A percentile compares a stretch with the other conserved stretches of the same genome.
phyloP scores from a whole-genome alignment of 2,888 invertebrate species.

The Heliconius sara region DNA sequence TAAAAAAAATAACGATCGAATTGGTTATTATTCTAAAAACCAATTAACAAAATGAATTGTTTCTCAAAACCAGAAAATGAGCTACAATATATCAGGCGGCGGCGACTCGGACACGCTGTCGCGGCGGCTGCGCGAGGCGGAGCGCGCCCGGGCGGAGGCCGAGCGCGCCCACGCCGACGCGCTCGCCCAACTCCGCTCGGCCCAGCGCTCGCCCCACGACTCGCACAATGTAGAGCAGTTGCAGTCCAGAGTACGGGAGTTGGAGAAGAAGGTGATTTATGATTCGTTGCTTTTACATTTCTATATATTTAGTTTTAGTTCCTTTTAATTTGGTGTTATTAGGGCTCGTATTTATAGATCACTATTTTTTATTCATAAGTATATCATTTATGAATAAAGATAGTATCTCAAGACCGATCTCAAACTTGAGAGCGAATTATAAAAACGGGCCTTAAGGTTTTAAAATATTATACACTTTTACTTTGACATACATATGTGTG shows the following conservation, averaged over 20 bases:
- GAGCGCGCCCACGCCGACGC: slow-evolving; percentile 92
- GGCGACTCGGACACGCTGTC: slow-evolving; percentile 83
- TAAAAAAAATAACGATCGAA: no score
- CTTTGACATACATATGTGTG: neutral
- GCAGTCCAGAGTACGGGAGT: slow-evolving; percentile 93
- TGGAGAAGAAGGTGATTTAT: slow-evolving; percentile 93
- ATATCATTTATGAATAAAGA: no score
- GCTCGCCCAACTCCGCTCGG: slow-evolving; percentile 86
- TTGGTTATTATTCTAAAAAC: no score
- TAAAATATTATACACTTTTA: neutral
- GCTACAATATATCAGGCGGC: slow-evolving; percentile 69
- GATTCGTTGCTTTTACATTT: neutral
- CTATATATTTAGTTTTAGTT: neutral
- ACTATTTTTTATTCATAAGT: no score
- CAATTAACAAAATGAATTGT: neutral
- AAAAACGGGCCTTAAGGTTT: neutral
- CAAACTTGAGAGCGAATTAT: no score
- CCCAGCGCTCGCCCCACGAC: slow-evolving; percentile 76
- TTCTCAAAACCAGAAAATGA: slow-evolving; percentile 67
- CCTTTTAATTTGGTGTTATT: no score
- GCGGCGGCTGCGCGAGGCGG: slow-evolving; percentile 91
- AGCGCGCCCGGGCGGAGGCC: slow-evolving; percentile 89
- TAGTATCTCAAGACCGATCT: no score
- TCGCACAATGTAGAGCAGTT: slow-evolving; percentile 87
- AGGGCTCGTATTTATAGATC: no score